A percentile compares a stretch with the other conserved stretches of the same genome.
These are phyloP conservation scores for Sebastes alutus DNA, from an alignment of 2,797 vertebrate genomes.

Conservation along the genomic window DNA sequence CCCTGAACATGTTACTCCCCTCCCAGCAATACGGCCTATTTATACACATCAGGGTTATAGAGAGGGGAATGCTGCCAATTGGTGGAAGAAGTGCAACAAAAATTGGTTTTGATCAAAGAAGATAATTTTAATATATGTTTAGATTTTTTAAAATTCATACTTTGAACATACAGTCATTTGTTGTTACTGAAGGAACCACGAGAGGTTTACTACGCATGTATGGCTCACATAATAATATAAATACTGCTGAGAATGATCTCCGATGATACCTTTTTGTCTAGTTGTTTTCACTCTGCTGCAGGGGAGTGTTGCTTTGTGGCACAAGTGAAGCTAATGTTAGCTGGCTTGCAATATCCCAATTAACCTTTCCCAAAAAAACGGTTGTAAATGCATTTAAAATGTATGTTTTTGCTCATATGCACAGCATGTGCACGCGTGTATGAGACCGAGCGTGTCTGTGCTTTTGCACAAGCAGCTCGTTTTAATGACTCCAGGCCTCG, in stretches of 20 bases:
- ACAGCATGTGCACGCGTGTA: not conserved
- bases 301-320: not conserved
- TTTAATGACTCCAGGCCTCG: constrained; percentile 60
- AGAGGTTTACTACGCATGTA: not conserved
- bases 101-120: not conserved
- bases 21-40: constrained; percentile 37
- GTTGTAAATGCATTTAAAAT: constrained; percentile 5
- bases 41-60: constrained; percentile 33
- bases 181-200: not conserved
- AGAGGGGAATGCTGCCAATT: constrained; percentile 28
- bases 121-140: not conserved
- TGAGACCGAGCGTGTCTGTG: constrained; percentile 5
- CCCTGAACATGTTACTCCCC: constrained; percentile 42
- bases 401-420: constrained; percentile 4
- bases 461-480: constrained; percentile 28
- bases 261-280: not conserved
- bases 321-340: not conserved
- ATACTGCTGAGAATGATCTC: not conserved
- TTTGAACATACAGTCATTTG: not conserved
- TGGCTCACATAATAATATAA: not conserved
- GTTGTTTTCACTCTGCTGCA: constrained; percentile 2
- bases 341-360: not conserved
- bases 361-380: constrained; percentile 6
- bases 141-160: not conserved
- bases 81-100: not conserved